These are phyloP conservation scores for Sebastes hopkinsi DNA, from an alignment of 2,797 vertebrate species.

Conservation along the genomic window DNA sequence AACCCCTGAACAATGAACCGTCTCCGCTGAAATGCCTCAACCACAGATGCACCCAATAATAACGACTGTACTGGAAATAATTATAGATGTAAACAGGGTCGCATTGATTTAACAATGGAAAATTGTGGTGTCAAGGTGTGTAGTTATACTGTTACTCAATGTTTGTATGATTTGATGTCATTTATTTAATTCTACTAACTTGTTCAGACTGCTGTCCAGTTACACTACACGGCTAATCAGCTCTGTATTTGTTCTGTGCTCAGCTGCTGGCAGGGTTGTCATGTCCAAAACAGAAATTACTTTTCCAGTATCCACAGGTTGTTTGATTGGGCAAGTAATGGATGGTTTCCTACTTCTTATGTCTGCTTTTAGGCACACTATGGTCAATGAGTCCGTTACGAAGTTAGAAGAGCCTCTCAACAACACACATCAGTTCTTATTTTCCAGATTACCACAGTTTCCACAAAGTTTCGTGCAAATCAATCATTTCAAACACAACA, in stretches of 20 bases:
- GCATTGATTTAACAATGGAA: background rate
- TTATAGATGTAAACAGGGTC: background rate
- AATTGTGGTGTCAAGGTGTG: background rate
- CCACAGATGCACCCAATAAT: background rate
- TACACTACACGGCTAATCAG: background rate
- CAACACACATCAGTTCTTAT: background rate
- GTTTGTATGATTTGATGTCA: background rate
- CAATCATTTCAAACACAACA: constrained; percentile 1
- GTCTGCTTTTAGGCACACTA: background rate
- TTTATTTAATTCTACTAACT: background rate
- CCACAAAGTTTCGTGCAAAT: constrained; percentile 28
- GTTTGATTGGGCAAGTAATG: constrained; percentile 2
- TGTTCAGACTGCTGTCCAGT: background rate
- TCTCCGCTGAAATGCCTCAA: background rate
- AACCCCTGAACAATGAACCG: background rate
- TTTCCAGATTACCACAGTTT: constrained; percentile 28
- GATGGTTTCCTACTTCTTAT: background rate
- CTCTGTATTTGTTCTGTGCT: constrained; percentile 19
- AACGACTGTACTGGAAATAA: constrained; percentile 1
- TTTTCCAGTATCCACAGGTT: background rate
- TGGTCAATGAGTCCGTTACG: constrained; percentile 6
- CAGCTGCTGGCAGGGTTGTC: background rate
- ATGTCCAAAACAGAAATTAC: background rate
- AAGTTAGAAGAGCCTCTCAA: background rate
- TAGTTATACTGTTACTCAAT: background rate